Conservation (phyloP, 2,797 vertebrate genomes). For the Toxotes lorentzi region DNA sequence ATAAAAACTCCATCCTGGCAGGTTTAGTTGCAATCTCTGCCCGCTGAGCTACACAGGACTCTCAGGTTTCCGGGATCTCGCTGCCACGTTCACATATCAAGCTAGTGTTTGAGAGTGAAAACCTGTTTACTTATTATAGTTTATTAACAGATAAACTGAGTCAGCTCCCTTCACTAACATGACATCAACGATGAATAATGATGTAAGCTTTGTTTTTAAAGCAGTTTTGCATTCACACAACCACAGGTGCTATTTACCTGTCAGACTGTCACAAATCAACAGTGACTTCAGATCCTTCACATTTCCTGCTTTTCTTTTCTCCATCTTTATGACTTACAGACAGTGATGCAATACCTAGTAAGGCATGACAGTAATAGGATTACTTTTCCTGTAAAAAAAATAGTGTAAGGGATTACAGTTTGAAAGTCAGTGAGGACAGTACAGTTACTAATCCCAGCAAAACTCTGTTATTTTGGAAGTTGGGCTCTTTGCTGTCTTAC, state of each 20-base stretch:
- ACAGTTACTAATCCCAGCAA: not conserved
- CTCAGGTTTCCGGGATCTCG: slow-evolving; percentile 1
- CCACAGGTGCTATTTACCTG: not conserved
- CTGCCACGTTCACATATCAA: not conserved
- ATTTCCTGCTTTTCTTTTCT: not conserved
- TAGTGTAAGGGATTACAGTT: not conserved
- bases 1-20: slow-evolving; percentile 37
- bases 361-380: not conserved
- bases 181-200: not conserved
- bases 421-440: not conserved
- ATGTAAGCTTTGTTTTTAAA: not conserved
- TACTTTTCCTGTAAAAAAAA: not conserved
- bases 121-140: not conserved
- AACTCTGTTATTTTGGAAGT: not conserved
- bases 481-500: not conserved
- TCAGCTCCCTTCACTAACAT: not conserved
- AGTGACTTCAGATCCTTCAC: not conserved
- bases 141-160: not conserved
- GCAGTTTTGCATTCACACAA: not conserved
- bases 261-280: not conserved
- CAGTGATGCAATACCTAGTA: not conserved
- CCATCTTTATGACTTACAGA: not conserved
- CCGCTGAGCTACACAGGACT: slow-evolving; percentile 1
- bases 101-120: not conserved
- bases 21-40: slow-evolving; percentile 15